Evolutionary conservation across 2,888 invertebrate species (phyloP).

Genomic region (Cephalotes varians): DNA sequence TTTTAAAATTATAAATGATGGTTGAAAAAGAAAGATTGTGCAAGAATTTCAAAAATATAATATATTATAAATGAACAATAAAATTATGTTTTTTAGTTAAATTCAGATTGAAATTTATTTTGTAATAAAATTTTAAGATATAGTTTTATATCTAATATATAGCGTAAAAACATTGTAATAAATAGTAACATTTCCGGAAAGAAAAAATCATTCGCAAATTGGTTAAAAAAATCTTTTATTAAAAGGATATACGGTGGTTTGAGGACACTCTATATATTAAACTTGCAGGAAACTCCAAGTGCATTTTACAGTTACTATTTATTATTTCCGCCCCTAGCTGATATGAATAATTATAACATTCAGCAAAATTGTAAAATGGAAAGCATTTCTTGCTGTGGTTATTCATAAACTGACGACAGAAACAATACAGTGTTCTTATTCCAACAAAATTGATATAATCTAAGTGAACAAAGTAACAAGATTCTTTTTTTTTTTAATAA

Average conservation of each 20-base stretch:
- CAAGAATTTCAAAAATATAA: neutral
- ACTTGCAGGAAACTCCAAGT: conserved; percentile 5
- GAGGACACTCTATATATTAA: neutral
- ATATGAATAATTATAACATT: conserved; percentile 31
- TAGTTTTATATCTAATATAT: neutral
- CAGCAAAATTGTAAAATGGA: conserved; percentile 2
- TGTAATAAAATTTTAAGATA: neutral
- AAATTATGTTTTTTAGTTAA: neutral
- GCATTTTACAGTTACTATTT: conserved; percentile 19
- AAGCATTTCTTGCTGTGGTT: neutral
- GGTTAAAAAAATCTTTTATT: neutral
- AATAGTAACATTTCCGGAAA: neutral
- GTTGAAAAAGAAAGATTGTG: neutral
- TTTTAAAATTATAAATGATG: neutral
- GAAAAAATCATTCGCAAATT: neutral
- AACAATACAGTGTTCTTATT: neutral
- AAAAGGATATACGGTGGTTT: neutral
- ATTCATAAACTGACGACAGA: conserved; percentile 23
- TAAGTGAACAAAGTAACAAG: neutral
- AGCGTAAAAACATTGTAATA: neutral
- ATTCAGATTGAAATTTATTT: neutral
- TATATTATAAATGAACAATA: neutral
- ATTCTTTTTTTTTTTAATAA: conserved; percentile 6
- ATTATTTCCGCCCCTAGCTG: conserved; percentile 6
- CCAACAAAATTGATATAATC: conserved; percentile 9